Evolutionary conservation across 1,140 invertebrate genomes (phyloP).

Genomic region (Trichonephila clavipes): DNA sequence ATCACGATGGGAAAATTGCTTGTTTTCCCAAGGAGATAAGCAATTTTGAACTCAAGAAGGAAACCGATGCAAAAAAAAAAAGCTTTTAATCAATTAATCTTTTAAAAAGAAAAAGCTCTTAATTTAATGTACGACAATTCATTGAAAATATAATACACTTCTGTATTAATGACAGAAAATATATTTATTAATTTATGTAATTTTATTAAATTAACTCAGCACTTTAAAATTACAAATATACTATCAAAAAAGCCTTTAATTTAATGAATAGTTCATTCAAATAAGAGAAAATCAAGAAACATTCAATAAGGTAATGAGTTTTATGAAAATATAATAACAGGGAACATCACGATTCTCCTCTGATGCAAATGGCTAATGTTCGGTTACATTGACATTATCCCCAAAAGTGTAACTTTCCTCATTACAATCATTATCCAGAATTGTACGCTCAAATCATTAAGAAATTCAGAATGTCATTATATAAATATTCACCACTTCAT

Average conservation of each 20-base stretch:
- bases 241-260: too few species aligned
- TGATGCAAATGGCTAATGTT: background rate
- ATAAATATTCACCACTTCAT: background rate
- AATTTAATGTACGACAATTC: too few species aligned
- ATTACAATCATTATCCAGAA: background rate
- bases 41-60: slow-evolving; percentile 56
- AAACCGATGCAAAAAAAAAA: slow-evolving; percentile 18
- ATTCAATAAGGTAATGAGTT: background rate
- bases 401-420: background rate
- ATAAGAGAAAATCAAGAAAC: background rate
- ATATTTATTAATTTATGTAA: too few species aligned
- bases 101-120: too few species aligned
- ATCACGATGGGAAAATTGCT: slow-evolving; percentile 53
- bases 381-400: background rate
- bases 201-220: too few species aligned
- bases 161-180: too few species aligned
- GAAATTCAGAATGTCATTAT: background rate
- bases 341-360: background rate
- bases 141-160: too few species aligned
- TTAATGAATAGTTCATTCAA: too few species aligned
- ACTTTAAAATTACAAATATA: too few species aligned
- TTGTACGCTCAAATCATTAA: background rate
- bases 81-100: background rate
- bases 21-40: slow-evolving; percentile 71
- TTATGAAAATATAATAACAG: background rate